Base-by-base conservation (phyloP, 2,888 invertebrate species). In the Criorhina ranunculi region DNA sequence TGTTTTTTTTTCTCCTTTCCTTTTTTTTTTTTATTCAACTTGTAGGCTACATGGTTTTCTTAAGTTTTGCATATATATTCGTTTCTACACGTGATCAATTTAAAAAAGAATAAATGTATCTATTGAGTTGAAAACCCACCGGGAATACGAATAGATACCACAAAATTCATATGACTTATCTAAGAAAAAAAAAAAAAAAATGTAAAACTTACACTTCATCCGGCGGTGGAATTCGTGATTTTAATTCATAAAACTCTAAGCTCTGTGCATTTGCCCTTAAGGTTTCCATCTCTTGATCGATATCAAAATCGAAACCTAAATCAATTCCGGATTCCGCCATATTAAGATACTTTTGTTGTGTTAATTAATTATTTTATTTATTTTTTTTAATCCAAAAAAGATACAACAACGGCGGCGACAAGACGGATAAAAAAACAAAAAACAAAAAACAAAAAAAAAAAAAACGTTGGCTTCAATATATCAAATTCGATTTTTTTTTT, bases 291-390 rank as follows among this genome's bases (percentile, higher is more conserved):
- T 91, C 90, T 59, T 88, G 88, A 33, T 91, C 90, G 75, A 91
- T 92, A 81, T 94, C 93, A 81, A 94, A 92, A 90, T 95, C 95
- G 89, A 94, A 95, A 83, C 94, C 94, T 90, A 95, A 92, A 90
- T 95, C 94, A 87, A 95, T 94, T 33, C 94, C 94, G 49, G 94
- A 94, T 89, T 95, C 94, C 62, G 90, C 89, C 91, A 91, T 91
- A 49, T 79, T 87, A n/a, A n/a, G n/a, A n/a, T n/a, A 69, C 17
- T 53, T 3, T 24, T 24, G 33, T 19, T 15, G 37, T 7, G 15
- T 8, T 62, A 31, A 62, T 70, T 24, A n/a, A n/a, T n/a, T 81
- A n/a, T 62, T 75, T 60, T 59, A 60, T 33, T 64, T 49, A 44
- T 37, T 12, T 5, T 31, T 29, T 8, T 49, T 24, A 51, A n/a